Evolutionary conservation across 1,140 invertebrate species (phyloP).

Genomic region (Drosophila lacertosa): DNA sequence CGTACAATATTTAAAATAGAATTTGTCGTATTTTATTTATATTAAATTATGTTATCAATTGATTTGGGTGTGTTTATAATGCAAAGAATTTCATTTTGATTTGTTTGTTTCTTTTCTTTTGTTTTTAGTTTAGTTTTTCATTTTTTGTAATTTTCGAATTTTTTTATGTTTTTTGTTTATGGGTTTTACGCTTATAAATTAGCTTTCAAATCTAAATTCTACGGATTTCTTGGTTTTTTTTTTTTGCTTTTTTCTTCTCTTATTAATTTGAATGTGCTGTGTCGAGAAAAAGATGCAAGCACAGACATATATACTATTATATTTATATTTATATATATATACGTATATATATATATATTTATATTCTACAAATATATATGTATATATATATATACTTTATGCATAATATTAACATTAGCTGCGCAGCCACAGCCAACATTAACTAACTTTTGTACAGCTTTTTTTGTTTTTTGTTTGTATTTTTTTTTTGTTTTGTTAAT

Average conservation of each 20-base stretch:
- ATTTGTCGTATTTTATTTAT: constrained; percentile 52
- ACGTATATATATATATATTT: constrained; percentile 50
- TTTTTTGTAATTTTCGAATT: constrained; percentile 10
- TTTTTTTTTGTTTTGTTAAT: constrained; percentile 44
- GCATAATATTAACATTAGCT: constrained; percentile 47
- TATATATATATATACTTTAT: constrained; percentile 66
- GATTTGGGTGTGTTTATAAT: constrained; percentile 51
- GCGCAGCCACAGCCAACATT: constrained; percentile 50
- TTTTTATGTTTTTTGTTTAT: constrained; percentile 50
- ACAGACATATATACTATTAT: constrained; percentile 62
- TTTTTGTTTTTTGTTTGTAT: constrained; percentile 22
- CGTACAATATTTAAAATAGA: constrained; percentile 77
- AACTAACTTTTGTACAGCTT: constrained; percentile 74
- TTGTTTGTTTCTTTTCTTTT: constrained; percentile 19
- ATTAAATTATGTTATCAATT: constrained; percentile 71
- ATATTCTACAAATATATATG: constrained; percentile 42
- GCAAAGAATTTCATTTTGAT: constrained; percentile 70
- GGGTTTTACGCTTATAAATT: constrained; percentile 64
- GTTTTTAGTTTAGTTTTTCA: constrained; percentile 39
- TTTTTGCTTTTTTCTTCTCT: constrained; percentile 10
- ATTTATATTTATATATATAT: constrained; percentile 52
- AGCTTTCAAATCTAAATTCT: constrained; percentile 67
- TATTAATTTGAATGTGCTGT: constrained; percentile 60
- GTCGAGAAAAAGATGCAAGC: constrained; percentile 63
- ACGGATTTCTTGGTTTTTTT: constrained; percentile 52